Base-by-base conservation (phyloP, 2,888 invertebrate species). In the Rhyacophila evoluta region DNA sequence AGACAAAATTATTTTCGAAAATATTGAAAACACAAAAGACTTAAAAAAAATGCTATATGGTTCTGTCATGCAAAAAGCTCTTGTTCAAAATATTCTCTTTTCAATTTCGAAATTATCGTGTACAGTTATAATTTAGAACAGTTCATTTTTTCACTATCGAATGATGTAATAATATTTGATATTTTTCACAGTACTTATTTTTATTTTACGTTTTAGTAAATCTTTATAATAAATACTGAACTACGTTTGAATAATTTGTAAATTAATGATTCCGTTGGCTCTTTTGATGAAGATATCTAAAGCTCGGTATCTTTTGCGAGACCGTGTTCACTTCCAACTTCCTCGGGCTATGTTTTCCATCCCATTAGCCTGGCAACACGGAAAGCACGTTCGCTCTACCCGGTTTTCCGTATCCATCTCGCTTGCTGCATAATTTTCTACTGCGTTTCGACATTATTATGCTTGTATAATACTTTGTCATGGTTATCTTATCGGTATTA, bases 381-480 rank as follows among this genome's bases (percentile, higher is more conserved):
- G 55, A 55, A 55, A 55, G 55, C 55, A 55, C 55, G 55, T 55
- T 55, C 55, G 19, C 55, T 55, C 55, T 25, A 12, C 39, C 39
- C 39, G 39, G 39, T 39, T 39, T 39, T 12, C 12, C 15, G 39
- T 55, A 55, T 55, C 55, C 55, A 19, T 55, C 25, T 10, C 55
- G 15, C 12, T 15, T 39, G 55, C 55, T 55, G 55, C 55, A 55
- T 55, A 19, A 55, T 55, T 55, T 19, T 55, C 19, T 25, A 19
- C 55, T 55, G 55, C 28, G 69, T 69, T 33, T 69, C 69, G 33
- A 12, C 28, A 27, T 33, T 29, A 69, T 69, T 33, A 69, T 69
- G 69, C 28, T 33, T 69, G n/a, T 29, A 12, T 28, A 12, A 10
- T 12, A 41, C 10, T 15, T 41, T 41, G 10, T 41, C 41, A 41